Evolutionary conservation across 2,888 invertebrate species (phyloP), one percentile per base, ranked within the genome.

Genomic region (Ichneumoninae sp.): DNA sequence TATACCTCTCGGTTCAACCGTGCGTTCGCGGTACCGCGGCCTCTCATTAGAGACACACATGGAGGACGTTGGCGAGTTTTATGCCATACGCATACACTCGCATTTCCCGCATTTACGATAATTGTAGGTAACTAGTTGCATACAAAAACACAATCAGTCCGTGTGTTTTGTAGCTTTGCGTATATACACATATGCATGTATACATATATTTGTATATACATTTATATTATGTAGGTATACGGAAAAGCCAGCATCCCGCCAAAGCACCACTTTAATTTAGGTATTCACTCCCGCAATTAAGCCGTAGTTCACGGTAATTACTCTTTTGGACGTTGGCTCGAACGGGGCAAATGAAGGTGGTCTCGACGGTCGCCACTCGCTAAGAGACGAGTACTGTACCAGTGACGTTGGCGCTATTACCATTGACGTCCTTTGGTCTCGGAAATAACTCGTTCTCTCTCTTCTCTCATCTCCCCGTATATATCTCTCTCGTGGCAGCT

Each of bases 291-390:
- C 78, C 74, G 88, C 88, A 89, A 91, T 91, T 91, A 90, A 90
- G 87, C 89, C 86, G 86, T 82, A 88, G 90, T 90, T 90, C 89
- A 90, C 88, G 89, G 88, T 88, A 91, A 91, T 91, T 91, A 91
- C 87, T 85, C 80, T 83, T 87, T 83, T 77, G 80, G 80, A 80
- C 75, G 85, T 77, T 47, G 79, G 76, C 78, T 76, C 78, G 62
- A 78, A 81, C 70, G 78, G 62, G 50, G 74, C 78, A 72, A 72
- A 80, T 69, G 71, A 68, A 66, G 71, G 71, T 79, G 69, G 72
- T 54, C 76, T 80, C 74, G 74, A 54, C 69, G 66, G 65, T 84
- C 78, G 36, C 40, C 30, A 69, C 60, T 78, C 52, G 60, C 47
- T 66, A 77, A 50, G 50, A 70, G 69, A 76, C 79, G 50, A 65